Percentiles rank a stretch among this genome's conserved stretches.
phyloP scores from a whole-genome alignment of 2,113 vertebrate genomes.

The Seriola aureovittata region DNA sequence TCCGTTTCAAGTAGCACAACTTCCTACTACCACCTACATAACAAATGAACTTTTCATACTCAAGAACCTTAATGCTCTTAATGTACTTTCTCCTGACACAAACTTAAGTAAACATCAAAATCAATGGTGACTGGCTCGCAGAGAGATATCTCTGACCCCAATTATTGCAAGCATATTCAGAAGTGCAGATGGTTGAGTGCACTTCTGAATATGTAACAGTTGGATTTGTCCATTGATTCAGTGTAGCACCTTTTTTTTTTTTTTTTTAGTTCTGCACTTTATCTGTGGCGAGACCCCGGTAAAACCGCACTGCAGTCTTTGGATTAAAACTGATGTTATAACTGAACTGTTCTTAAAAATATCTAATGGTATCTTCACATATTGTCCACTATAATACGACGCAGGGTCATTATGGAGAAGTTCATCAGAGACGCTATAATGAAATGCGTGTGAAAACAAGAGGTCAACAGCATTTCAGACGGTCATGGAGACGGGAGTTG shows the following conservation, averaged over 20 bases:
- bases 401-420: not conserved
- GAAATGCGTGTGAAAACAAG: not conserved
- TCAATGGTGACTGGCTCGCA: not conserved
- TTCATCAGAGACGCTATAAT: not conserved
- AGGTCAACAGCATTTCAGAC: not conserved
- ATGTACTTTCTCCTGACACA: constrained; percentile 27
- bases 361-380: not conserved
- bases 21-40: constrained; percentile 54
- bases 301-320: not conserved
- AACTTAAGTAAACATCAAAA: constrained; percentile 29
- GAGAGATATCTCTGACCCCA: constrained; percentile 21
- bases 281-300: not conserved
- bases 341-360: not conserved
- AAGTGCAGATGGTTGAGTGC: not conserved
- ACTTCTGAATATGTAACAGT: not conserved
- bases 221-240: not conserved
- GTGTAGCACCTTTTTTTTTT: not conserved
- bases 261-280: not conserved
- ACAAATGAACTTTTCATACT: constrained; percentile 42
- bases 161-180: constrained; percentile 6
- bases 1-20: constrained; percentile 25
- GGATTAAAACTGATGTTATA: not conserved
- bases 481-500: not conserved
- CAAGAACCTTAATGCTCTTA: constrained; percentile 1
- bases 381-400: not conserved